Evolutionary conservation across 2,888 invertebrate genomes (phyloP).

Genomic region (Tillus elongatus): DNA sequence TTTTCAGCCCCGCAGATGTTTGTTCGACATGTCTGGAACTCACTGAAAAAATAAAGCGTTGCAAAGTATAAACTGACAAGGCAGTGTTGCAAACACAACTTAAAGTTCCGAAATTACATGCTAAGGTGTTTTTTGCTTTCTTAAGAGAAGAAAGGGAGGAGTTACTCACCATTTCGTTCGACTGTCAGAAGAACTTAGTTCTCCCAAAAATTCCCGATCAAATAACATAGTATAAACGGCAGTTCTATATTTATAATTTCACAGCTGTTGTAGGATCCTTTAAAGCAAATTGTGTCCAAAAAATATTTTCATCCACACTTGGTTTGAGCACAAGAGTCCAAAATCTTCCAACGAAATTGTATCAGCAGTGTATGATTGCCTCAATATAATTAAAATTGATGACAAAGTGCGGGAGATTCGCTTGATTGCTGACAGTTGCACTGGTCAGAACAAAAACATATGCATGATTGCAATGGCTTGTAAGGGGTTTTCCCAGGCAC

Average conservation of each 20-base stretch:
- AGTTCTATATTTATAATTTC: neutral
- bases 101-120: slow-evolving; percentile 22
- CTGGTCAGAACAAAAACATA: neutral
- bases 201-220: slow-evolving; percentile 1
- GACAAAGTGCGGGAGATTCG: neutral
- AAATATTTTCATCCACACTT: neutral
- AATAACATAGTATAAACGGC: neutral
- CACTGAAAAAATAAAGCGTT: slow-evolving; percentile 23
- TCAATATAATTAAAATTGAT: neutral
- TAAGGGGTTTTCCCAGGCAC: neutral
- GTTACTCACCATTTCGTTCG: slow-evolving; percentile 25
- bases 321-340: neutral
- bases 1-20: slow-evolving; percentile 24
- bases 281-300: neutral
- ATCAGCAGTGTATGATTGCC: neutral
- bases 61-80: slow-evolving; percentile 13
- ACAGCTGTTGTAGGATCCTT: neutral
- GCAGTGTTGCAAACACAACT: slow-evolving; percentile 17
- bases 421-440: neutral
- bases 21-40: slow-evolving; percentile 26
- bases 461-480: neutral
- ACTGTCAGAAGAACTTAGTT: slow-evolving; percentile 25
- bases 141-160: slow-evolving; percentile 21
- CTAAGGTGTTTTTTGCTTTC: slow-evolving; percentile 24
- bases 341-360: neutral